Evolutionary conservation across 2,113 vertebrate genomes (phyloP), one percentile per base, ranked within the genome.

Genomic region (Heterotis niloticus): DNA sequence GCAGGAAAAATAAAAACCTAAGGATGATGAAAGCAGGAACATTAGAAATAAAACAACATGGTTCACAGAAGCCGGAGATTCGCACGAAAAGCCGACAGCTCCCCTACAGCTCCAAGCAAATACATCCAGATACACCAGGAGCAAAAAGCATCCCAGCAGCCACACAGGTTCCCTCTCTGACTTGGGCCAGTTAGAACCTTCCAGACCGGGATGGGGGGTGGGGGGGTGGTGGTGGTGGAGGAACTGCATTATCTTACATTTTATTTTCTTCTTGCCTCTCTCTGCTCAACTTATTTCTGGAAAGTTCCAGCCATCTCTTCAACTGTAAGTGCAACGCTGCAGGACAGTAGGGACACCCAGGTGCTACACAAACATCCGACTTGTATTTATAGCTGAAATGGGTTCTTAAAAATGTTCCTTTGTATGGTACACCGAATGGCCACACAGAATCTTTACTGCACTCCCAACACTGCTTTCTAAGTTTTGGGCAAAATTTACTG

Each of bases 291-390:
- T 28, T 14, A 74, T 74, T 74, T 26, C 52, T 12, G 14, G 24
- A 74, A 74, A 26, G 57, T 57, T 74, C 52, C 71, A 74, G 10
- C 71, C 71, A 74, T 59, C 23, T 24, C 54, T 26, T 23, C 54
- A 4, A 17, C 52, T 74, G 23, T 2, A 62, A 44, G 34, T 44
- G 34, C n/a, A n/a, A 12, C 57, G 11, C 26, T 52, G n/a, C n/a
- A 13, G 56, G 54, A 59, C 24, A 54, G 10, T 10, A 62, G 20
- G 59, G 59, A 24, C 54, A 23, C 14, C 9, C 23, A 20, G 12
- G 17, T 23, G 23, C 24, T 7, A 14, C 71, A 24, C 16, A 26
- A 57, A 56, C 51, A 74, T 20, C 70, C 14, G 23, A 24, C 71
- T 72, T 44, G 16, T 16, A 57, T 74, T 18, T 57, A 17, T 20